phyloP scores from a whole-genome alignment of 1,140 invertebrate genomes.

The Sesamia nonagrioides region DNA sequence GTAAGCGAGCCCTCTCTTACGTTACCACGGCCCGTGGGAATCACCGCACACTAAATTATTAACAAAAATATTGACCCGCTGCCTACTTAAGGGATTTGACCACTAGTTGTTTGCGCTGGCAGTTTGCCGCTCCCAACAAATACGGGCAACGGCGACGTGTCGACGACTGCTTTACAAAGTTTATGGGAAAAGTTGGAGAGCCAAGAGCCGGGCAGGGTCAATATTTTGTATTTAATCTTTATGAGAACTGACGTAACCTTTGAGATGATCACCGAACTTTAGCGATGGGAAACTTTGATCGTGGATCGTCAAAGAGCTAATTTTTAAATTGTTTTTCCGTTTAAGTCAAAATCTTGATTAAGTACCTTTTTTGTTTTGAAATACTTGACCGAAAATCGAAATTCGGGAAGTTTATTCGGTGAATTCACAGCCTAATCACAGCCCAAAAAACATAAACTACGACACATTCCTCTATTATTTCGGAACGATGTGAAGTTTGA shows the following conservation, averaged over 20 bases:
- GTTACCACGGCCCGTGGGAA: constrained; percentile 73
- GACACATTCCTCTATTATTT: constrained; percentile 28
- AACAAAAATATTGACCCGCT: constrained; percentile 85
- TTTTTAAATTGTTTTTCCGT: neutral
- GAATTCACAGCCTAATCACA: neutral
- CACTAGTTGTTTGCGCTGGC: constrained; percentile 78
- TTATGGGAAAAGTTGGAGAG: constrained; percentile 74
- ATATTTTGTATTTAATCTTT: constrained; percentile 56
- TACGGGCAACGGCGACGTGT: constrained; percentile 57
- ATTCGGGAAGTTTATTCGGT: neutral
- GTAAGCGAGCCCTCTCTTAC: constrained; percentile 74
- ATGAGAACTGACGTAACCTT: constrained; percentile 48
- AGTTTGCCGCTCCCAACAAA: constrained; percentile 81
- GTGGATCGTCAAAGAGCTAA: neutral
- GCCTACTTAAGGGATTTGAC: constrained; percentile 85
- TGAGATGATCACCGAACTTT: constrained; percentile 27
- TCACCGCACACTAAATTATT: constrained; percentile 80
- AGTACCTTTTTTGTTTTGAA: too few species aligned
- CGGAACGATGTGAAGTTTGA: constrained; percentile 32
- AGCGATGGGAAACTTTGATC: constrained; percentile 11
- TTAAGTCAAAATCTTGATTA: neutral
- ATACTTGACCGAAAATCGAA: too few species aligned
- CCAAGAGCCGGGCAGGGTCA: constrained; percentile 46
- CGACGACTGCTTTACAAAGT: constrained; percentile 72
- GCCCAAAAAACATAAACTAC: neutral